These are phyloP conservation scores for Liolophura sinensis DNA, from an alignment of 1,140 invertebrate species.

Conservation along the genomic window DNA sequence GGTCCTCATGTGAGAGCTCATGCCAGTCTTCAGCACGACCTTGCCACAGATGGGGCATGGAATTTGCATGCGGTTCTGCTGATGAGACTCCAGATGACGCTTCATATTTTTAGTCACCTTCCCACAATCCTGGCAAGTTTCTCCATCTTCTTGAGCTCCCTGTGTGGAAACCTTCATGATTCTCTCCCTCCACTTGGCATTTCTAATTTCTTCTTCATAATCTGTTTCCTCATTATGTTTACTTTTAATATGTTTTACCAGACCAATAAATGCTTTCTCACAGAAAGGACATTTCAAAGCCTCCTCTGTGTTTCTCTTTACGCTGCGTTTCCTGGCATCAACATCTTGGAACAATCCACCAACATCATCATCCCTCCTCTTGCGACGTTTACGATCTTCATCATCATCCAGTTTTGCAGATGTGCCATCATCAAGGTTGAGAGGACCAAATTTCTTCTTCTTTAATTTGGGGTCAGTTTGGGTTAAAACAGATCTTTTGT, in stretches of 20 bases:
- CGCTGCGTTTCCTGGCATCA: conserved; percentile 43
- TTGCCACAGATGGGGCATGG: conserved; percentile 55
- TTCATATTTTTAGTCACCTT: conserved; percentile 53
- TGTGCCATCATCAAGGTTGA: conserved; percentile 38
- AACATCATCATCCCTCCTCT: conserved; percentile 39
- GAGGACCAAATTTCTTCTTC: conserved; percentile 52
- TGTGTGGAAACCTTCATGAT: conserved; percentile 54
- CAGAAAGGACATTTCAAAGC: conserved; percentile 54
- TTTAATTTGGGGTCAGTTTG: conserved; percentile 51
- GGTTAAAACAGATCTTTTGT: conserved; percentile 47
- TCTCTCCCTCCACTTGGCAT: conserved; percentile 54
- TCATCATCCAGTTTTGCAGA: conserved; percentile 32
- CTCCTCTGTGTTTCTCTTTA: conserved; percentile 50
- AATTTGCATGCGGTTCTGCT: conserved; percentile 54
- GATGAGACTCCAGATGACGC: conserved; percentile 52
- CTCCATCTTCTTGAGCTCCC: conserved; percentile 45
- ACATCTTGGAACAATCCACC: conserved; percentile 48
- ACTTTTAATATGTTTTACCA: conserved; percentile 53
- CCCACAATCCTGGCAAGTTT: conserved; percentile 50
- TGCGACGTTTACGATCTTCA: conserved; percentile 24
- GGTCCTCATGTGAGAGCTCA: conserved; percentile 54
- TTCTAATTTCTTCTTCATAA: conserved; percentile 54
- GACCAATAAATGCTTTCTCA: conserved; percentile 52
- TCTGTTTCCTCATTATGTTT: conserved; percentile 51
- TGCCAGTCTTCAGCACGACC: conserved; percentile 53